These are phyloP conservation scores for Agriopis leucophaearia DNA, from an alignment of 2,888 invertebrate species.

Conservation along the genomic window DNA sequence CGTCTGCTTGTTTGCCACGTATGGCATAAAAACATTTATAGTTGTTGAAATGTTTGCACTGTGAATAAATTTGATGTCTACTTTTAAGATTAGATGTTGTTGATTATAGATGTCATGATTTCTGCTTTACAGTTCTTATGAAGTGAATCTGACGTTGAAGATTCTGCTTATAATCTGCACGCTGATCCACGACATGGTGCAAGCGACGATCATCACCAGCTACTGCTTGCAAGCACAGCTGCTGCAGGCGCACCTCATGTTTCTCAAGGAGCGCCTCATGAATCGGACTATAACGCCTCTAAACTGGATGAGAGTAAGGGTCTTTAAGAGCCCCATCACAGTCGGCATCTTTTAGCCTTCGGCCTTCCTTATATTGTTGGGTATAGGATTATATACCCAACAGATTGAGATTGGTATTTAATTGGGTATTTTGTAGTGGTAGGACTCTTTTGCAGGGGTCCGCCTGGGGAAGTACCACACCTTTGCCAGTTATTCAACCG, in stretches of 20 bases:
- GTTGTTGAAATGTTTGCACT: too few relatives aligned
- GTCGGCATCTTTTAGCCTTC: not conserved
- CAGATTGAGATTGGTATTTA: too few relatives aligned
- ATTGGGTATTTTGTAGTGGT: too few relatives aligned
- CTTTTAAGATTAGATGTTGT: too few relatives aligned
- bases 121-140: conserved; percentile 74
- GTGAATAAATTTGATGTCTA: too few relatives aligned
- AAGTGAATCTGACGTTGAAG: conserved; percentile 83
- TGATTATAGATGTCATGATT: not conserved
- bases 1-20: too few relatives aligned
- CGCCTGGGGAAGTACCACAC: too few relatives aligned
- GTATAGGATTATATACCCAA: too few relatives aligned
- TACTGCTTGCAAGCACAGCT: conserved; percentile 94
- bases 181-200: conserved; percentile 92
- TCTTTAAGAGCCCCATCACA: not conserved
- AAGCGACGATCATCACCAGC: conserved; percentile 93
- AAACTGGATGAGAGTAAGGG: conserved; percentile 92
- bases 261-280: conserved; percentile 90
- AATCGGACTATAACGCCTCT: conserved; percentile 90
- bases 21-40: too few relatives aligned
- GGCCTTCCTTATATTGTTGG: too few relatives aligned
- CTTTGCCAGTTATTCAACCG: too few relatives aligned
- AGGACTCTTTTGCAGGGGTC: too few relatives aligned
- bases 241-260: conserved; percentile 90
- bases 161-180: conserved; percentile 89